Percentiles rank a stretch among this genome's conserved stretches.
These are phyloP conservation scores for Scaptomyza reducta DNA, from an alignment of 2,888 invertebrate species.

Conservation along the genomic window DNA sequence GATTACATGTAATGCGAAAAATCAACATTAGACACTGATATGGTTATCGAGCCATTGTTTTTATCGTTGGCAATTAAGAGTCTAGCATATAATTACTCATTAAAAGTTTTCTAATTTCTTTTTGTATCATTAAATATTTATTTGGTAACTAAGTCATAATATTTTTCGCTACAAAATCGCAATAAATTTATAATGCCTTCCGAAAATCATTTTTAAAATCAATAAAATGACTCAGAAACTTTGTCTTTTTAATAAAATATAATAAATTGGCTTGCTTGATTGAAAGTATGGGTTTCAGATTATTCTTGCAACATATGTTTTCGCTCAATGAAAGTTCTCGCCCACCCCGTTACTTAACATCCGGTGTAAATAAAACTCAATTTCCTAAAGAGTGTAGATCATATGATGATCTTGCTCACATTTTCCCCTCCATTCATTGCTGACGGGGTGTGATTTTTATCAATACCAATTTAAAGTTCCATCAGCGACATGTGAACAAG, in stretches of 20 bases:
- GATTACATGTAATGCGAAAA: conserved; percentile 41
- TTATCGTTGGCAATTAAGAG: conserved; percentile 41
- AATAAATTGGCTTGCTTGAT: neutral
- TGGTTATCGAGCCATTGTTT: conserved; percentile 5
- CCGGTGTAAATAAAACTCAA: conserved; percentile 18
- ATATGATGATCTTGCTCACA: conserved; percentile 17
- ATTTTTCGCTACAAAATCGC: too few species aligned
- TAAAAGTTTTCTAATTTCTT: neutral
- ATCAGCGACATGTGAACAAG: conserved; percentile 37
- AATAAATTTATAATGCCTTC: too few species aligned
- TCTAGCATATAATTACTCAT: conserved; percentile 1
- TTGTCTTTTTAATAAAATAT: too few species aligned
- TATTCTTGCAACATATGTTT: neutral
- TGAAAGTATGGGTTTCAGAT: neutral
- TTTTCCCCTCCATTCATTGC: conserved; percentile 3
- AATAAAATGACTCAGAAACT: neutral
- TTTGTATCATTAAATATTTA: conserved; percentile 4
- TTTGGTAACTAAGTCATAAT: too few species aligned
- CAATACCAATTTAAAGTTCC: conserved; percentile 59
- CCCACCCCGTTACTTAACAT: conserved; percentile 5
- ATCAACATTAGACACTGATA: conserved; percentile 14
- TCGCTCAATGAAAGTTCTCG: neutral
- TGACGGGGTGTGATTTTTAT: conserved; percentile 57
- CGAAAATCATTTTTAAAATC: too few species aligned
- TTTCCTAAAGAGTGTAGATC: conserved; percentile 17